Base-by-base conservation (phyloP, 2,888 invertebrate species). In the Eristalis pertinax region DNA sequence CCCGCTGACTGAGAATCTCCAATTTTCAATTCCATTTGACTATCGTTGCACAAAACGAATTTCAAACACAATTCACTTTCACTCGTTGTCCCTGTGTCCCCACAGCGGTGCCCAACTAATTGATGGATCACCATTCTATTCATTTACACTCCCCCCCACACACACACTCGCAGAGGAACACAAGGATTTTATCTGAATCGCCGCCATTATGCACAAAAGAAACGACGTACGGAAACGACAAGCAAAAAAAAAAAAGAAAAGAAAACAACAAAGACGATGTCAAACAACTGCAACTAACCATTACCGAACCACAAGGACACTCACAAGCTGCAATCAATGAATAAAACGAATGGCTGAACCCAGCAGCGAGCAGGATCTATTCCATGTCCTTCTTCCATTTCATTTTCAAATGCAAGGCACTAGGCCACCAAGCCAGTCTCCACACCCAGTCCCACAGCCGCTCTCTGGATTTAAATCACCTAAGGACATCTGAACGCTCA, bases 291-390 rank as follows among this genome's bases (percentile, higher is more conserved):
- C 81, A 85, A 73, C 77, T 73, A 81, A 73, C 79, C 72, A 83
- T 73, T 68, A 68, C 68, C 67, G 24, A 69, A 64, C 70, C 81
- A 69, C 86, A 86, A 82, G 82, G 78, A 78, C 74, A 84, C 70
- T 67, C 77, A 65, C 80, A 79, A 78, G 67, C 76, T 81, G 74
- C 81, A 86, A 75, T 82, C 86, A 82, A 86, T 86, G 78, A 78
- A 82, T 78, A 62, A 82, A 86, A 86, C 77, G 72, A 80, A 80
- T 76, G 85, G 81, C 85, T 73, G 43, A 78, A 78, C 73, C 68
- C 64, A 35, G 32, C 29, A 62, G 19, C n/a, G n/a, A n/a, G 22
- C 50, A 19, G 50, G 50, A 50, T 50, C 50, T 50, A 43, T 38
- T 38, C 38, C 38, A 38, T 43, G 50, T 50, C 50, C 50, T 22